phyloP scores from a whole-genome alignment of 2,113 vertebrate genomes.

The Atherinomorus stipes region DNA sequence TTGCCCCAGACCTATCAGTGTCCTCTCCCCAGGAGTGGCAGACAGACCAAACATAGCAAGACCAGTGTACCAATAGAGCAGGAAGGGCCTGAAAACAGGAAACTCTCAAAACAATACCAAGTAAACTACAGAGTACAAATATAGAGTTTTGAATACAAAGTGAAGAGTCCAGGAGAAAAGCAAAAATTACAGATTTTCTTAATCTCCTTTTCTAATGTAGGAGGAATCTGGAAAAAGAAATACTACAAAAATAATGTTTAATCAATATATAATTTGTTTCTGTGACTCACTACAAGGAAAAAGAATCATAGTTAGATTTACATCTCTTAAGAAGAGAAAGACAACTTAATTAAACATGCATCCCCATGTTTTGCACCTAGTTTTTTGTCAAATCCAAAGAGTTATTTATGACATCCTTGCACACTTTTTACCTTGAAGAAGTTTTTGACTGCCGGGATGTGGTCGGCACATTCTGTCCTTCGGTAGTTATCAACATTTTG shows the following conservation, averaged over 20 bases:
- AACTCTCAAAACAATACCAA: constrained; percentile 72
- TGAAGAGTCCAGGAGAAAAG: constrained; percentile 4
- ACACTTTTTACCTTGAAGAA: constrained; percentile 86
- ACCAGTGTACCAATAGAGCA: constrained; percentile 45
- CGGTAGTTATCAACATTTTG: constrained; percentile 81
- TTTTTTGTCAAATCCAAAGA: neutral
- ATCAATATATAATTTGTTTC: too few species aligned
- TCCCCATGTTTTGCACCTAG: neutral
- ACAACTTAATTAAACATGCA: neutral
- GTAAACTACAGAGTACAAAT: constrained; percentile 71
- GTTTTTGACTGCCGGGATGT: constrained; percentile 83
- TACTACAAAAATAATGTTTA: too few species aligned
- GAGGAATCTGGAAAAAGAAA: neutral
- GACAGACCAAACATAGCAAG: constrained; percentile 3
- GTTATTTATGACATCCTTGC: neutral
- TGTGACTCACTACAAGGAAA: too few species aligned
- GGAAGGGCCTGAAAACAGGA: constrained; percentile 75
- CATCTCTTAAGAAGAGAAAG: neutral
- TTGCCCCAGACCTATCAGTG: constrained; percentile 7
- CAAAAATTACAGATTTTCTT: neutral
- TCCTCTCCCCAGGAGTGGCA: constrained; percentile 4
- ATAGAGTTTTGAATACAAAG: constrained; percentile 58
- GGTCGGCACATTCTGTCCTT: constrained; percentile 79
- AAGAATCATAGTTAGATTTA: too few species aligned
- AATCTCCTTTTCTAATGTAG: too few species aligned